Base-by-base conservation (phyloP, 2,888 invertebrate genomes). In the Aricia artaxerxes region DNA sequence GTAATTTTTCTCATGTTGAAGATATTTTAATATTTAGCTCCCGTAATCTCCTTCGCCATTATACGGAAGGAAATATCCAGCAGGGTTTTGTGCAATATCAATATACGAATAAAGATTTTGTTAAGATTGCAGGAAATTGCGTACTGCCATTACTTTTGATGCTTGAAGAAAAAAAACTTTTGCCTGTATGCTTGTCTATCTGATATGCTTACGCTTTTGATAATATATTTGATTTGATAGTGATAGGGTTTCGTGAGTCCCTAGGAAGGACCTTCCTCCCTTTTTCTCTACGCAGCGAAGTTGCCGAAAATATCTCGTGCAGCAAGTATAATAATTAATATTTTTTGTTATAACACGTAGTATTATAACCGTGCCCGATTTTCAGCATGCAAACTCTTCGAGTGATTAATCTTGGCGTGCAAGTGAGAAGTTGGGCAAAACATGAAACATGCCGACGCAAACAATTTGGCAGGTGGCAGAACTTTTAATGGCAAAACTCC, bases 401-500 rank as follows among this genome's bases (percentile, higher is more conserved):
- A 69, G 69, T 69, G 13, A 69, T 35, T 69, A 69, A 69, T 69
- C 69, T 69, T 38, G 13, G 5, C 69, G 38, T 69, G 69, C 64
- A 16, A 69, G 69, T 69, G 69, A 38, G 69, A 69, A 69, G 69
- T 69, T 38, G 69, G 35, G 69, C 24, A 69, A 13, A 24, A 35
- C 61, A 24, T 61, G 61, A 69, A 69, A 38, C 69, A 69, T 35
- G 35, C 9, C 35, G 35, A 6, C 31, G n/a, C 78, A 76, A 80
- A 82, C 79, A 88, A 89, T 90, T 89, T 89, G 84, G 84, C 88
- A 88, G 88, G 87, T 88, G 84, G 83, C 85, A 60, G 79, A 90
- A 90, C 84, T 91, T 90, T 85, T 89, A 91, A 91, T 91, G 88
- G 91, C 88, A 90, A 90, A 91, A 91, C 85, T 91, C 90, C 81